Percentiles rank a stretch among this genome's conserved stretches.
Conservation (phyloP, 2,113 vertebrate species). For the Cnemophilus loriae region DNA sequence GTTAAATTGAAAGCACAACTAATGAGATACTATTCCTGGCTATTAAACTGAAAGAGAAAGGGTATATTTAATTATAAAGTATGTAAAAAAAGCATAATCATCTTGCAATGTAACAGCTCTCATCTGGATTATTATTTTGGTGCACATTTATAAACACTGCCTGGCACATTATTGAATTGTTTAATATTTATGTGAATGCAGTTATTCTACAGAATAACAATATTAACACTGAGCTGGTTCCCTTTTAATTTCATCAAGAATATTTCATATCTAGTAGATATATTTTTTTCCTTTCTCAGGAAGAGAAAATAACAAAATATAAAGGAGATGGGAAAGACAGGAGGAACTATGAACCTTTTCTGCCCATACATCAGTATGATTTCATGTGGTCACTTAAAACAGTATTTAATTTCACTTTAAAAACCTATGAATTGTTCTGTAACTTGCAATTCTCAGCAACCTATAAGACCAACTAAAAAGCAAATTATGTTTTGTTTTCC, state of each 20-base stretch:
- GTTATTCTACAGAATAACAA: background rate
- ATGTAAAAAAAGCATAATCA: constrained; percentile 9
- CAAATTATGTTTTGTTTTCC: background rate
- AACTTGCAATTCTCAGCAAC: background rate
- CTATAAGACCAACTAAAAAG: background rate
- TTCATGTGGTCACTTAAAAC: background rate
- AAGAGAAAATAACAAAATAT: background rate
- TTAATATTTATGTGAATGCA: background rate
- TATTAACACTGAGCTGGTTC: background rate
- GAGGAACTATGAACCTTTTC: background rate
- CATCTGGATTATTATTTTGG: constrained; percentile 36
- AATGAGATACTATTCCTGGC: constrained; percentile 43
- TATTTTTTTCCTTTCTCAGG: background rate
- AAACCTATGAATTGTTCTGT: background rate
- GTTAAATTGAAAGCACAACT: constrained; percentile 46
- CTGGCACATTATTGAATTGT: background rate
- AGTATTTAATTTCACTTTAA: background rate
- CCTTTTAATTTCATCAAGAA: background rate
- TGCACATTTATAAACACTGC: constrained; percentile 1
- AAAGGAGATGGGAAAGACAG: background rate
- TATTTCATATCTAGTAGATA: background rate
- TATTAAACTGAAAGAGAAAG: constrained; percentile 37
- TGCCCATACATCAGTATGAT: background rate
- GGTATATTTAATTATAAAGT: constrained; percentile 49
- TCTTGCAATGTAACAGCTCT: background rate